Conservation (phyloP, 35 echinoderm and acorn worm species). For the Patiria miniata region DNA sequence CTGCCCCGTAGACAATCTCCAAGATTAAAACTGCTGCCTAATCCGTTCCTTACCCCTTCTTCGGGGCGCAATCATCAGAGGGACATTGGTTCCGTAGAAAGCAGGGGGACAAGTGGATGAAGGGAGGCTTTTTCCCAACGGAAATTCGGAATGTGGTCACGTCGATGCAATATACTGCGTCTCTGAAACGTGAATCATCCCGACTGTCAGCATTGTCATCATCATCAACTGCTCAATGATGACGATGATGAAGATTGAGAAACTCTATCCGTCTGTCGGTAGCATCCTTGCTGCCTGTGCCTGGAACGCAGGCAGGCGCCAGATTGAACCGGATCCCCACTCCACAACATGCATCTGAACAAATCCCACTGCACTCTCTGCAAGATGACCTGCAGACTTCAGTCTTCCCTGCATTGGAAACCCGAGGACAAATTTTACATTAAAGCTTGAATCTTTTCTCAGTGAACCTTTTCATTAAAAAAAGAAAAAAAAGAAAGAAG, state of each 20-base stretch:
- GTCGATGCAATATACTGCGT: background rate
- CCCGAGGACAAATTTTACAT: too few relatives aligned
- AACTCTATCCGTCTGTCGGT: background rate
- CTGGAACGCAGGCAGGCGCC: too few relatives aligned
- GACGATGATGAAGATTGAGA: background rate
- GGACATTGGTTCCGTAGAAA: too few relatives aligned
- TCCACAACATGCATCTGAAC: too few relatives aligned
- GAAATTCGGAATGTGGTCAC: background rate
- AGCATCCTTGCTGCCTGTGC: background rate
- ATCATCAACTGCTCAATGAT: background rate
- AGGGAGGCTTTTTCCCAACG: background rate
- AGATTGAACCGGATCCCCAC: too few relatives aligned
- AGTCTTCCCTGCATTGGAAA: too few relatives aligned
- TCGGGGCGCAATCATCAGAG: background rate
- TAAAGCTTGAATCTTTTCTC: too few relatives aligned
- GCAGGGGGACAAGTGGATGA: background rate
- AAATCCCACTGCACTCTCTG: too few relatives aligned
- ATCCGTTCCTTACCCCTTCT: background rate
- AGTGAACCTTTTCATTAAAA: too few relatives aligned
- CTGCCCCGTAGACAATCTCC: slow-evolving; percentile 1
- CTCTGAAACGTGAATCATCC: background rate
- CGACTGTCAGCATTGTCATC: too few relatives aligned
- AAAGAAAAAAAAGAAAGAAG: too few relatives aligned
- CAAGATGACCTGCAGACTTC: too few relatives aligned
- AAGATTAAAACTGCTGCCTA: slow-evolving; percentile 18